These are phyloP conservation scores for Caenorhabditis virilis DNA, from an alignment of 2,888 invertebrate species.

Conservation along the genomic window DNA sequence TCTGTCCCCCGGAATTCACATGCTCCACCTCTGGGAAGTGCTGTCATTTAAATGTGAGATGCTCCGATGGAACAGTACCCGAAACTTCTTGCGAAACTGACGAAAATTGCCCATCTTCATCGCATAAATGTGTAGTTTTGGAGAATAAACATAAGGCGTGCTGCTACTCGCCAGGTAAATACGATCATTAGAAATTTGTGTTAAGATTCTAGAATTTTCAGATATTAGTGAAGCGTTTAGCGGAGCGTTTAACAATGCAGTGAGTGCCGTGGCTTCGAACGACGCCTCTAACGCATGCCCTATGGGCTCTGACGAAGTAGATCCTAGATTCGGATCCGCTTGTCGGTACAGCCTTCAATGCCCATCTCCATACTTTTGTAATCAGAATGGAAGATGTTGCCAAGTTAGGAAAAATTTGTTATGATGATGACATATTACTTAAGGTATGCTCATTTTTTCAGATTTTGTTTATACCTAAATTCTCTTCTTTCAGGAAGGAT, in stretches of 20 bases:
- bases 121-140: conserved; percentile 41
- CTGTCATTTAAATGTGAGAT: conserved; percentile 39
- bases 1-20: conserved; percentile 54
- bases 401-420: too few relatives aligned
- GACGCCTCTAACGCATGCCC: conserved; percentile 29
- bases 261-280: too few relatives aligned
- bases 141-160: conserved; percentile 25
- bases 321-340: conserved; percentile 42
- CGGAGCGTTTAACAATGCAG: too few relatives aligned
- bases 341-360: conserved; percentile 57
- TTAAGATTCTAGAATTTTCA: too few relatives aligned
- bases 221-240: too few relatives aligned
- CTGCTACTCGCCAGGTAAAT: too few relatives aligned
- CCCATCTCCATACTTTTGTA: conserved; percentile 58
- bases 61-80: conserved; percentile 53
- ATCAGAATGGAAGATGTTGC: conserved; percentile 50
- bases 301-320: conserved; percentile 39
- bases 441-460: too few relatives aligned
- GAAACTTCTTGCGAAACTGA: conserved; percentile 40
- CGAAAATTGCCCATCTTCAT: conserved; percentile 48
- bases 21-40: conserved; percentile 49
- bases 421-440: too few relatives aligned
- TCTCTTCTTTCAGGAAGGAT: too few relatives aligned
- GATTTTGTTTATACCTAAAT: too few relatives aligned
- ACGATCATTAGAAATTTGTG: too few relatives aligned